Conservation (phyloP, 2,797 vertebrate species). For the Amblyraja radiata region DNA sequence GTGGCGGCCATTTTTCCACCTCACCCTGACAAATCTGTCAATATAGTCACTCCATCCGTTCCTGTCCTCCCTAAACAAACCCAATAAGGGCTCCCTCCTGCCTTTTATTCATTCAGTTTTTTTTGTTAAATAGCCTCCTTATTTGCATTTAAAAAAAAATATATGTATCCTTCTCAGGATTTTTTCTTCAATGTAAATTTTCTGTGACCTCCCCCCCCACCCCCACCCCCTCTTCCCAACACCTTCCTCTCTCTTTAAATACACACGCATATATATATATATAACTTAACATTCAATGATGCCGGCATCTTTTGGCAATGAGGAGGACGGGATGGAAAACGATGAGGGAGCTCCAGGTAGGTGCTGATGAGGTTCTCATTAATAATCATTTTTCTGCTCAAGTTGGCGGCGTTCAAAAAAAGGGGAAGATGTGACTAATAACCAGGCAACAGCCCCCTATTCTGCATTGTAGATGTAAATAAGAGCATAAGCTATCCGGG, state of each 20-base stretch:
- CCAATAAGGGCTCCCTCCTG: background rate
- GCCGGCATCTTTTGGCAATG: conserved; percentile 85
- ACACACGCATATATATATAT: background rate
- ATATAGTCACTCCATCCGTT: conserved; percentile 47
- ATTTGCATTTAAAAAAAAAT: background rate
- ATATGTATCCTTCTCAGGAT: background rate
- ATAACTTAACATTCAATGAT: conserved; percentile 72
- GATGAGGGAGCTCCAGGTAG: conserved; percentile 88
- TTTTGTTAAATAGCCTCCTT: background rate
- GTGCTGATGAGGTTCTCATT: conserved; percentile 43
- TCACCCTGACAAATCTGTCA: conserved; percentile 52
- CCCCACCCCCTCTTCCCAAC: background rate
- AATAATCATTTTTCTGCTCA: conserved; percentile 28
- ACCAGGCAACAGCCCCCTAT: background rate
- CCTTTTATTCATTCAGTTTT: conserved; percentile 16
- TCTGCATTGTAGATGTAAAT: background rate
- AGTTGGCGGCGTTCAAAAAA: background rate
- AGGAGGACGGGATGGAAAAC: conserved; percentile 86
- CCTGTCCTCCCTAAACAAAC: background rate
- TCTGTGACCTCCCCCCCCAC: background rate
- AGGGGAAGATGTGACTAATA: background rate
- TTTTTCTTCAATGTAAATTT: conserved; percentile 7
- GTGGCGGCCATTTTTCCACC: conserved; percentile 59
- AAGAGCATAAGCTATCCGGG: background rate
- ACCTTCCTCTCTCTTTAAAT: background rate